A percentile compares a stretch with the other conserved stretches of the same genome.
Evolutionary conservation across 2,888 invertebrate genomes (phyloP).

Genomic region (Tetanocera ferruginea): DNA sequence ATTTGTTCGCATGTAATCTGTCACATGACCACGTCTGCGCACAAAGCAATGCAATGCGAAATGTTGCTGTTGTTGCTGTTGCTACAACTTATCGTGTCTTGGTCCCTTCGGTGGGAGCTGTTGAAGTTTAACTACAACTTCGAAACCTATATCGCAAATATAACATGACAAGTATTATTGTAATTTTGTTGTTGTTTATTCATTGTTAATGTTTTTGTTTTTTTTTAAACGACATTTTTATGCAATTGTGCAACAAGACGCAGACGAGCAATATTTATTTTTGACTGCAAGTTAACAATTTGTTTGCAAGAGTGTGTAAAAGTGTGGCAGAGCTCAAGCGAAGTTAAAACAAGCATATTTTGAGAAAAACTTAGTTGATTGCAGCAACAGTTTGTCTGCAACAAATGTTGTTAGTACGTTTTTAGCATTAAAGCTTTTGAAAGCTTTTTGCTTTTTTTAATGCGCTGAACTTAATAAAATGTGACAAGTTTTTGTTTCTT

Average conservation of each 20-base stretch:
- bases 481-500: too few species aligned
- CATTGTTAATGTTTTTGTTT: background rate
- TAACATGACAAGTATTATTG: background rate
- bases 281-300: background rate
- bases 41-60: background rate
- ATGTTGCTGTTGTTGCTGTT: conserved; percentile 9
- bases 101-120: background rate
- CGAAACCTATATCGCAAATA: conserved; percentile 37
- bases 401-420: background rate
- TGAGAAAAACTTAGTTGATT: background rate
- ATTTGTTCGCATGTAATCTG: conserved; percentile 49
- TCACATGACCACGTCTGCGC: conserved; percentile 33
- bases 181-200: background rate
- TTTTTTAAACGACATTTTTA: conserved; percentile 5
- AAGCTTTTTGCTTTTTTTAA: too few species aligned
- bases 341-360: background rate
- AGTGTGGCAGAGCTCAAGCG: background rate
- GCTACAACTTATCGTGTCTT: background rate
- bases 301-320: background rate
- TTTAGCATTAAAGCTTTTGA: too few species aligned
- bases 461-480: too few species aligned
- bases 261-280: background rate
- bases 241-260: background rate
- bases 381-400: background rate
- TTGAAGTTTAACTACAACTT: conserved; percentile 9